Evolutionary conservation across 2,113 vertebrate species (phyloP).

Genomic region (Apaloderma vittatum): DNA sequence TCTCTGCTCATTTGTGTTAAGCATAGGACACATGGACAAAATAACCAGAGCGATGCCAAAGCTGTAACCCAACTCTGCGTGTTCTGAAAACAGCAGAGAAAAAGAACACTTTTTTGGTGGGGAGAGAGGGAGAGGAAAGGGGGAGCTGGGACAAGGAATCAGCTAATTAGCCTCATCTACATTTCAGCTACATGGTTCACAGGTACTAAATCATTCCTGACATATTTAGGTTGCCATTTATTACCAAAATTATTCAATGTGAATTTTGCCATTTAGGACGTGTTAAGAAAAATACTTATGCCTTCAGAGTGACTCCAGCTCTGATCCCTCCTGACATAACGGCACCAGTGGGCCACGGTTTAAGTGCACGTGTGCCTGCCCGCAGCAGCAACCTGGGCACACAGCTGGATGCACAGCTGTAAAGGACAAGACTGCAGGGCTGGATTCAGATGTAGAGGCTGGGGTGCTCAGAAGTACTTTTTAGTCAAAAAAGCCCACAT

Average conservation of each 20-base stretch:
- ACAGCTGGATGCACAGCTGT: constrained; percentile 32
- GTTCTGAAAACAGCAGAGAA: constrained; percentile 48
- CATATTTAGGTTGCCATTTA: constrained; percentile 80
- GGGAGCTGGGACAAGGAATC: constrained; percentile 56
- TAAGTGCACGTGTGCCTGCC: background rate
- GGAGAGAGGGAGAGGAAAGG: background rate
- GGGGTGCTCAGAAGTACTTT: background rate
- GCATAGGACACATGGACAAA: constrained; percentile 68
- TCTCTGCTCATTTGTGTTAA: constrained; percentile 75
- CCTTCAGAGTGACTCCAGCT: constrained; percentile 52
- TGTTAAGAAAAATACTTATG: constrained; percentile 59
- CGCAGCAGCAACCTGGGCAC: background rate
- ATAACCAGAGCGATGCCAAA: constrained; percentile 67
- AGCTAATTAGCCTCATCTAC: constrained; percentile 80
- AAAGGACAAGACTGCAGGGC: background rate
- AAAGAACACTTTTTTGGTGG: constrained; percentile 11
- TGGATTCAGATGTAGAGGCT: background rate
- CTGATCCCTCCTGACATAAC: constrained; percentile 58
- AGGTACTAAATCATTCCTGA: constrained; percentile 77
- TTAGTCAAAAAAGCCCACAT: background rate
- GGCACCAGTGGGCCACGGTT: background rate
- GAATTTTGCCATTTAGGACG: constrained; percentile 60
- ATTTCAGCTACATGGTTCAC: constrained; percentile 75
- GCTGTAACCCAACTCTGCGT: constrained; percentile 52
- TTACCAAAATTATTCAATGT: constrained; percentile 74